These are phyloP conservation scores for Chaetodon trifasciatus DNA, from an alignment of 2,797 vertebrate species.

Conservation along the genomic window DNA sequence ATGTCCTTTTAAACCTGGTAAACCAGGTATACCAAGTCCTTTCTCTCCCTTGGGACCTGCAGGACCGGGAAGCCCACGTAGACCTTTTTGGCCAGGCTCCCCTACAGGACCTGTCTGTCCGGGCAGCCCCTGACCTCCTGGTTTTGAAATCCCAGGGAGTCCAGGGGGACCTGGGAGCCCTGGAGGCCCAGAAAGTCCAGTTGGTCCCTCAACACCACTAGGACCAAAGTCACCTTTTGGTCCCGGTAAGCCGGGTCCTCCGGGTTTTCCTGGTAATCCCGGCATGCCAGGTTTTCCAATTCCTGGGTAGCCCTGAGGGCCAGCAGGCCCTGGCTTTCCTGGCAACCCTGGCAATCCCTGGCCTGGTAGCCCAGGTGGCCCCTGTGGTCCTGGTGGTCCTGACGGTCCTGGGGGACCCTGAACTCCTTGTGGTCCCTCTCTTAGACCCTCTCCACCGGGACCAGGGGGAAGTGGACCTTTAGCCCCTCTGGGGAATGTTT, in stretches of 20 bases:
- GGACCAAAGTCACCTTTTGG: constrained; percentile 92
- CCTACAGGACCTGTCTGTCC: constrained; percentile 90
- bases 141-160: constrained; percentile 91
- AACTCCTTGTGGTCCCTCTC: constrained; percentile 89
- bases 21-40: constrained; percentile 90
- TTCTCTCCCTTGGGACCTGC: constrained; percentile 92
- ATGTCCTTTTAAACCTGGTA: constrained; percentile 93
- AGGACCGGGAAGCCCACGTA: constrained; percentile 87
- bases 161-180: constrained; percentile 94
- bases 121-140: constrained; percentile 91
- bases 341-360: constrained; percentile 91
- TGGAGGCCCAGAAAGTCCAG: constrained; percentile 91
- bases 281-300: constrained; percentile 96
- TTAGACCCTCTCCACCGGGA: constrained; percentile 81
- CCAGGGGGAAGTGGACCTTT: constrained; percentile 85
- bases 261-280: constrained; percentile 95
- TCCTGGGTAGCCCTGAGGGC: constrained; percentile 92
- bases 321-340: constrained; percentile 92
- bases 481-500: constrained; percentile 89
- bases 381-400: constrained; percentile 87
- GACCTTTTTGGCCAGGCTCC: constrained; percentile 93
- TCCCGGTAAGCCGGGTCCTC: constrained; percentile 90
- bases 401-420: constrained; percentile 89
- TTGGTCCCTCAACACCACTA: constrained; percentile 88
- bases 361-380: constrained; percentile 90